Conservation (phyloP, 1,140 invertebrate genomes). For the Philopotamus ludificatus region DNA sequence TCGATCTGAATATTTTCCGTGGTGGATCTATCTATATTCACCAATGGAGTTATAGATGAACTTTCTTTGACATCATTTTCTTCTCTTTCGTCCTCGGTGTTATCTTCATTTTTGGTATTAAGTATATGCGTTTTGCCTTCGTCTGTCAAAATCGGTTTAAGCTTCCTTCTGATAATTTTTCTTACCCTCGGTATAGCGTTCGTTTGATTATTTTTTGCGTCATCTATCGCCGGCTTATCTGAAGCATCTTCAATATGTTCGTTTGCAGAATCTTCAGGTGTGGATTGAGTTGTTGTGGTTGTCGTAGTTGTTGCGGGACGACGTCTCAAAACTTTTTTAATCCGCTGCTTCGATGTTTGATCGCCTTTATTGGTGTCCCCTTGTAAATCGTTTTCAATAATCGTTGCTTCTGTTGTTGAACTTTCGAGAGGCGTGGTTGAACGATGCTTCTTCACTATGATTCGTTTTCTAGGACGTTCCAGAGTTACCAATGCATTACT, state of each 20-base stretch:
- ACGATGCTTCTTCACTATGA: conserved; percentile 45
- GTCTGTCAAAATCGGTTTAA: conserved; percentile 45
- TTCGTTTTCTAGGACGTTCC: conserved; percentile 43
- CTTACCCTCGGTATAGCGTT: conserved; percentile 47
- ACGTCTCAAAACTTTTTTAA: conserved; percentile 46
- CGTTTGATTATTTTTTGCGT: conserved; percentile 9
- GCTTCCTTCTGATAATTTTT: conserved; percentile 58
- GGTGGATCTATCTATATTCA: conserved; percentile 5
- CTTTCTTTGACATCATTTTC: conserved; percentile 8
- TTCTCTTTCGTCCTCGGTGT: conserved; percentile 20
- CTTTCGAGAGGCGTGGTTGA: conserved; percentile 42
- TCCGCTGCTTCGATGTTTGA: conserved; percentile 45
- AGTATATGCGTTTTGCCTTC: conserved; percentile 35
- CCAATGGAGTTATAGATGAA: conserved; percentile 3
- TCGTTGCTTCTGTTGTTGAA: conserved; percentile 37
- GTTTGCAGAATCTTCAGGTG: conserved; percentile 30
- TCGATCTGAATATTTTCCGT: conserved; percentile 17
- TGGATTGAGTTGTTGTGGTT: conserved; percentile 33
- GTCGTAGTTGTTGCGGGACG: conserved; percentile 45
- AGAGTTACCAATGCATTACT: conserved; percentile 37
- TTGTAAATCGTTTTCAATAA: conserved; percentile 47
- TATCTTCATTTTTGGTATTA: too few species aligned
- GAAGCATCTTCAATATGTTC: not conserved
- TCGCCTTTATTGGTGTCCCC: not conserved
- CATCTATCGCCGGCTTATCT: not conserved